Conservation (phyloP, 2,797 vertebrate species). For the Dendrocincla tyrannina region DNA sequence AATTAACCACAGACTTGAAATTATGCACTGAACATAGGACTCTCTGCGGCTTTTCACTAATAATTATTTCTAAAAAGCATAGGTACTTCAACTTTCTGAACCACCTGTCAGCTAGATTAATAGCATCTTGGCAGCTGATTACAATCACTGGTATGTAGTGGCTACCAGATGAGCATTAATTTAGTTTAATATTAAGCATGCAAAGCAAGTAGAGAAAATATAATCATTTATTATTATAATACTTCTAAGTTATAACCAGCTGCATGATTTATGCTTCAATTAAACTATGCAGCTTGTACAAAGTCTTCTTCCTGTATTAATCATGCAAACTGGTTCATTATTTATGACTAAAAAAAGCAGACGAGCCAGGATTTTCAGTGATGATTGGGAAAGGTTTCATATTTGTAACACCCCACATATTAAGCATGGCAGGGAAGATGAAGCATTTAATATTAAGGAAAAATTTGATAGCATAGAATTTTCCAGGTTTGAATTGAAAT, state of each 20-base stretch:
- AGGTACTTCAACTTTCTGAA: conserved; percentile 4
- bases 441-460: background rate
- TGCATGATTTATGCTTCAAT: conserved; percentile 69
- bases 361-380: background rate
- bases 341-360: conserved; percentile 46
- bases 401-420: conserved; percentile 5
- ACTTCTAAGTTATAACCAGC: conserved; percentile 50
- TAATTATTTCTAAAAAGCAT: background rate
- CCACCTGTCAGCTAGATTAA: conserved; percentile 31
- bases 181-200: conserved; percentile 53
- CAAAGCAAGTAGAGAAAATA: conserved; percentile 55
- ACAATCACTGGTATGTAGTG: background rate
- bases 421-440: background rate
- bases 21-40: background rate
- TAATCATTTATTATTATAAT: conserved; percentile 61
- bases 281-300: conserved; percentile 53
- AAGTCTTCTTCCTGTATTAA: conserved; percentile 63
- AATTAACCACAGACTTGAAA: background rate
- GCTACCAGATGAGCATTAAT: conserved; percentile 53
- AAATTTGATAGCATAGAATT: background rate
- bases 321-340: conserved; percentile 41
- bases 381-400: conserved; percentile 10
- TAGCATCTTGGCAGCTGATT: conserved; percentile 29
- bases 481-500: background rate
- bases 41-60: background rate